These are phyloP conservation scores for Neotoxoptera formosana DNA, from an alignment of 1,140 invertebrate genomes.

Conservation along the genomic window DNA sequence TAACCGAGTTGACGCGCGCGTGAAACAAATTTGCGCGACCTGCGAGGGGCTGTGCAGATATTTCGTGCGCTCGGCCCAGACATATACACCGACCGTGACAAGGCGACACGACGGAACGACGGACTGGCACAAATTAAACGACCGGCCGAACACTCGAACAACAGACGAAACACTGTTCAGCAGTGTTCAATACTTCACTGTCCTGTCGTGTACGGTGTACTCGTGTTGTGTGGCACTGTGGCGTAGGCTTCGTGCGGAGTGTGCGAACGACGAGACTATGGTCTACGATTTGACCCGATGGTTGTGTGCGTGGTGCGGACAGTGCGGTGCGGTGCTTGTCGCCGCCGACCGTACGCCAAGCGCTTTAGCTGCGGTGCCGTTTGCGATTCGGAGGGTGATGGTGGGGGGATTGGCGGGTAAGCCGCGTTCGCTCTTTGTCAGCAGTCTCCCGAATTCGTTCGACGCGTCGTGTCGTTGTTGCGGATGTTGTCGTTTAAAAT, in stretches of 20 bases:
- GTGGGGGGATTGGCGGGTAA: too few species aligned
- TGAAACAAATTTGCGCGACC: too few species aligned
- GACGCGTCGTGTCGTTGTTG: not conserved
- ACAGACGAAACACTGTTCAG: not conserved
- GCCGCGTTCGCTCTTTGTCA: not conserved
- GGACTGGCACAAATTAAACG: not conserved
- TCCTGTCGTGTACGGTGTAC: not conserved
- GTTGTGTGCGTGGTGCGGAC: not conserved
- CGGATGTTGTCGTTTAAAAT: too few species aligned
- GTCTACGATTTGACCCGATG: not conserved
- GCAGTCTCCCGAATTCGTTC: not conserved
- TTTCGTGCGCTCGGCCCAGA: too few species aligned
- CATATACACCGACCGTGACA: too few species aligned
- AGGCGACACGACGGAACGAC: not conserved
- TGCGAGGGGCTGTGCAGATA: too few species aligned
- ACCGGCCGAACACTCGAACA: not conserved
- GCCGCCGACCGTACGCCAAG: too few species aligned
- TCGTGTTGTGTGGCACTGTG: not conserved
- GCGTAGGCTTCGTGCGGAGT: not conserved
- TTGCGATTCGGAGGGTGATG: not conserved
- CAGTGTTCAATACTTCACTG: too few species aligned
- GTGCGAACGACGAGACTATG: not conserved
- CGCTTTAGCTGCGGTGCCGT: not conserved
- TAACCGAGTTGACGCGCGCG: too few species aligned
- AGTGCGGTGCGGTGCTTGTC: too few species aligned